Evolutionary conservation across 2,797 vertebrate species (phyloP).

Genomic region (Sebastolobus altivelis): DNA sequence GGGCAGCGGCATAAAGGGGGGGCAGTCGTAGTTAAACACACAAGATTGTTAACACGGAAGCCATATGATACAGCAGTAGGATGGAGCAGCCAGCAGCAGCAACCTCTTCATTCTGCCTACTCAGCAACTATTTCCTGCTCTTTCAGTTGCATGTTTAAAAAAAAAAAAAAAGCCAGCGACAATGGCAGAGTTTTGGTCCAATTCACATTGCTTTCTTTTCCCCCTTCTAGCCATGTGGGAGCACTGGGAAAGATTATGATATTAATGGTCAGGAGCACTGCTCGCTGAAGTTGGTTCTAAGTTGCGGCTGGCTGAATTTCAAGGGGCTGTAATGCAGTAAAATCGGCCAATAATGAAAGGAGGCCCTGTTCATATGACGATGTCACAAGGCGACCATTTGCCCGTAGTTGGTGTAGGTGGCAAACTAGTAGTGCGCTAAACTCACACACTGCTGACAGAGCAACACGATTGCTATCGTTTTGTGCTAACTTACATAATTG

Average conservation of each 20-base stretch:
- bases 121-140: slow-evolving; percentile 74
- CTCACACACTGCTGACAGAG: slow-evolving; percentile 25
- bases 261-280: slow-evolving; percentile 73
- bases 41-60: slow-evolving; percentile 75
- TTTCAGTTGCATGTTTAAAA: slow-evolving; percentile 51
- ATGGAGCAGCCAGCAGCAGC: slow-evolving; percentile 56
- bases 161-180: slow-evolving; percentile 26
- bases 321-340: slow-evolving; percentile 79
- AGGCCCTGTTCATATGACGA: slow-evolving; percentile 65
- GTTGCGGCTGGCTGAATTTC: slow-evolving; percentile 76
- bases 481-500: slow-evolving; percentile 60
- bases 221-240: slow-evolving; percentile 47
- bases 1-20: slow-evolving; percentile 69
- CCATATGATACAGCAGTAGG: slow-evolving; percentile 74
- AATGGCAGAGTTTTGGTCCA: slow-evolving; percentile 52
- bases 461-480: slow-evolving; percentile 51
- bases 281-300: slow-evolving; percentile 73
- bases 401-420: slow-evolving; percentile 34
- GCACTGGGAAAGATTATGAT: slow-evolving; percentile 75
- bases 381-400: slow-evolving; percentile 55
- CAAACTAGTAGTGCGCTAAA: slow-evolving; percentile 18
- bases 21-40: slow-evolving; percentile 72
- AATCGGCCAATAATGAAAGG: slow-evolving; percentile 72
- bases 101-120: slow-evolving; percentile 63
- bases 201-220: slow-evolving; percentile 53